Base-by-base conservation (phyloP, 2,888 invertebrate genomes). In the Drosophila prostipennis region DNA sequence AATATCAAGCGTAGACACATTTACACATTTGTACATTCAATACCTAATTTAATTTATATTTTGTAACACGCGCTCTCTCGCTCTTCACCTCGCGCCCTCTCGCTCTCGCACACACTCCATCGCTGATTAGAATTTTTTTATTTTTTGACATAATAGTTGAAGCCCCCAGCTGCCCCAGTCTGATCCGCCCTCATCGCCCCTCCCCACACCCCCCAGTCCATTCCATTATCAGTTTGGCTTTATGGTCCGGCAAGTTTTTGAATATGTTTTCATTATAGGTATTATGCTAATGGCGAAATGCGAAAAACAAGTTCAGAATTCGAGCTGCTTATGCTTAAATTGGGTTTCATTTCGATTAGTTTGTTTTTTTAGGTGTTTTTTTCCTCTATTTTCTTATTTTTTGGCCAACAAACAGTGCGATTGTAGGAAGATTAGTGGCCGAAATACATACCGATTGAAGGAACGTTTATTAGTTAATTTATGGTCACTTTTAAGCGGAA, bases 291-390 rank as follows among this genome's bases (percentile, higher is more conserved):
- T 64, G 53, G 42, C 43, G 37, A 48, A 63, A 55, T 65, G 68
- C 55, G 65, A 65, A 65, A 54, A 65, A 65, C 65, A 65, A 65
- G 65, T 68, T 65, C 64, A 68, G 54, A 65, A 34, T 16, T 32
- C 1, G 11, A 67, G 43, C 37, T 52, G 53, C 42, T 40, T 26
- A 32, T 34, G 58, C 58, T 16, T 58, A 42, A 45, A 42, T 58
- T 58, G 23, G 58, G 58, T 55, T 42, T 40, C 32, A 8, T 46
- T 32, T 26, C 26, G 26, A 26, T 26, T 32, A 8, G 11, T 45
- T 45, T n/a, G 29, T 39, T 14, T 39, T 19, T 40, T 42, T 19
- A 19, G 19, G 1, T 19, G 19, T 19, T 19, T 19, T 19, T 19
- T 2, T 19, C 19, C 2, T 19, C 0, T 19, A 4, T 34, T 32